These are phyloP conservation scores for Drosophila lacertosa DNA, from an alignment of 1,140 invertebrate species.

Conservation along the genomic window DNA sequence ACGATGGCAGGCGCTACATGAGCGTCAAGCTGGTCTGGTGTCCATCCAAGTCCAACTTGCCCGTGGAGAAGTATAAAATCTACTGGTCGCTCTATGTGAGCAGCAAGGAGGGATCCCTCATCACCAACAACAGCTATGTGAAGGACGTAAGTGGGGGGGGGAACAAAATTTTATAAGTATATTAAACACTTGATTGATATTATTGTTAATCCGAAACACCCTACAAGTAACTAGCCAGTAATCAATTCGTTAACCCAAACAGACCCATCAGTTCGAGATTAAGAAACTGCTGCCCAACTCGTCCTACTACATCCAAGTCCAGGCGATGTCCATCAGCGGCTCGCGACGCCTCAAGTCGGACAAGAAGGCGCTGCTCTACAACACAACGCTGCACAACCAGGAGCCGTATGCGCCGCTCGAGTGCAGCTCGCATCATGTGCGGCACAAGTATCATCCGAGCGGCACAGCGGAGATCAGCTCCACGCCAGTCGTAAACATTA, in stretches of 20 bases:
- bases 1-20: constrained; percentile 86
- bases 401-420: constrained; percentile 51
- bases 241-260: background rate
- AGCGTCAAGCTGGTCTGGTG: constrained; percentile 86
- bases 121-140: constrained; percentile 61
- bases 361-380: constrained; percentile 87
- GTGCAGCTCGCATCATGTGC: constrained; percentile 47
- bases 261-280: constrained; percentile 84
- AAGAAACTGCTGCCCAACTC: constrained; percentile 87
- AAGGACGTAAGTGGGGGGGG: constrained; percentile 81
- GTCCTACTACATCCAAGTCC: constrained; percentile 89
- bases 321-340: constrained; percentile 88
- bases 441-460: constrained; percentile 47
- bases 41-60: constrained; percentile 87
- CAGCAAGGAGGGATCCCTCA: constrained; percentile 58
- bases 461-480: constrained; percentile 29
- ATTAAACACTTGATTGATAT: no score
- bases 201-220: no score
- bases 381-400: constrained; percentile 85
- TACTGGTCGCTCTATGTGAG: constrained; percentile 77
- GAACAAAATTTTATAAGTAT: background rate
- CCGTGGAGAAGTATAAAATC: constrained; percentile 85
- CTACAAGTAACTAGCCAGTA: no score
- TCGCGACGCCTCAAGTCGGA: constrained; percentile 87
- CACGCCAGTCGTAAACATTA: constrained; percentile 33